phyloP scores from a whole-genome alignment of 2,797 vertebrate genomes.

The Dendrocincla tyrannina region DNA sequence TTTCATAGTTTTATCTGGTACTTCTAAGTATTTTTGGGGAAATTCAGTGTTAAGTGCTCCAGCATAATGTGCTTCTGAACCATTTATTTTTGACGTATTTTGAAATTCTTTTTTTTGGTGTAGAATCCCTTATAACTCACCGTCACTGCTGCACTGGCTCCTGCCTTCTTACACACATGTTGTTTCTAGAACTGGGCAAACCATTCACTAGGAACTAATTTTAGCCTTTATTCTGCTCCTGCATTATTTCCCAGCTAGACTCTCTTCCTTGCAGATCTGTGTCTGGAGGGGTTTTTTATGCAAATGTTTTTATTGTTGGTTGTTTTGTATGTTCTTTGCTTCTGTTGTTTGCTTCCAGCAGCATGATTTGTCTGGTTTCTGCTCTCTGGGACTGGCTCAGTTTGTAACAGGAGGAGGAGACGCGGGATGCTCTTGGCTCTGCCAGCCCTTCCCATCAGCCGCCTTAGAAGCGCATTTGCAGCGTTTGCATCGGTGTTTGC shows the following conservation, averaged over 20 bases:
- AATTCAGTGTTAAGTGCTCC: neutral
- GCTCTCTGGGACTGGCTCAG: neutral
- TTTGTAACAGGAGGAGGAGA: neutral
- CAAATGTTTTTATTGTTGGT: neutral
- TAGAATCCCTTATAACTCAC: neutral
- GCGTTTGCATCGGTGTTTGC: neutral
- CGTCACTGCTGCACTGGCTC: neutral
- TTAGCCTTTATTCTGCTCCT: neutral
- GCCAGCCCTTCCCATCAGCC: neutral
- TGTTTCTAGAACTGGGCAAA: neutral
- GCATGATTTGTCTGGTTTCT: neutral
- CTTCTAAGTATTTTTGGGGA: neutral
- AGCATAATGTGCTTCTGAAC: neutral
- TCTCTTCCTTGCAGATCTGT: neutral
- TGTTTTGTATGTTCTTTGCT: neutral
- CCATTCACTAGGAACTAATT: too few species aligned
- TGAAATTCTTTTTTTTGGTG: neutral
- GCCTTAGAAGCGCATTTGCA: neutral
- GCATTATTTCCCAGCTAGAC: neutral
- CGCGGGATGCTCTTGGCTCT: neutral
- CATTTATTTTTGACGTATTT: neutral
- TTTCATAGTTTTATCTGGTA: neutral
- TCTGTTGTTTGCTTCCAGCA: neutral
- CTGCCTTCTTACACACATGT: neutral
- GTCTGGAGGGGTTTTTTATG: neutral